Percentiles rank a stretch among this genome's conserved stretches.
Conservation (phyloP, 2,113 vertebrate genomes). For the Eulemur macaco region DNA sequence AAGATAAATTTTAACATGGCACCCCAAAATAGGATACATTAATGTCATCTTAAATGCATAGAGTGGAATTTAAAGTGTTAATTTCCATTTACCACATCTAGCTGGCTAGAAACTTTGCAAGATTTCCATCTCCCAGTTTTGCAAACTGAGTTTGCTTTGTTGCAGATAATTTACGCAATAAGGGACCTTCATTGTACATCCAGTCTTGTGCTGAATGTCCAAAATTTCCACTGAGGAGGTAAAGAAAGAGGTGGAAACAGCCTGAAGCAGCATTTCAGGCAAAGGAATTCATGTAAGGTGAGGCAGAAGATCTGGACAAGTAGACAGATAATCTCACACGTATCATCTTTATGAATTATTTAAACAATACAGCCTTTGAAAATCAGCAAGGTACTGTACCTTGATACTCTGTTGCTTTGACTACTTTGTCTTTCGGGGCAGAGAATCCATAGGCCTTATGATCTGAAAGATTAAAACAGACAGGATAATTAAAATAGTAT, state of each 20-base stretch:
- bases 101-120: neutral
- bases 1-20: neutral
- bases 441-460: conserved; percentile 79
- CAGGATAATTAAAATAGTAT: conserved; percentile 42
- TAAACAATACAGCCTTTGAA: neutral
- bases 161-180: neutral
- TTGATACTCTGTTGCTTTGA: conserved; percentile 86
- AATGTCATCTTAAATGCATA: neutral
- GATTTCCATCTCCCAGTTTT: neutral
- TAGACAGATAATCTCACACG: neutral
- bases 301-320: neutral
- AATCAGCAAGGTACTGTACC: conserved; percentile 78
- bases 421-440: conserved; percentile 79
- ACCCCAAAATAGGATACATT: neutral
- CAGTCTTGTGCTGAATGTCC: neutral
- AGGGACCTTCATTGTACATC: neutral
- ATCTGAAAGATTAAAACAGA: conserved; percentile 80
- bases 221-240: neutral
- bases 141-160: conserved; percentile 13
- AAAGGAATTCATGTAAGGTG: neutral
- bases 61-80: neutral
- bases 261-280: neutral
- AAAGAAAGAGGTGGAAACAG: neutral
- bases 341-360: neutral
- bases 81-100: neutral